Percentiles rank a stretch among this genome's conserved stretches.
phyloP scores from a whole-genome alignment of 2,888 invertebrate species.

The Theodoxus fluviatilis region DNA sequence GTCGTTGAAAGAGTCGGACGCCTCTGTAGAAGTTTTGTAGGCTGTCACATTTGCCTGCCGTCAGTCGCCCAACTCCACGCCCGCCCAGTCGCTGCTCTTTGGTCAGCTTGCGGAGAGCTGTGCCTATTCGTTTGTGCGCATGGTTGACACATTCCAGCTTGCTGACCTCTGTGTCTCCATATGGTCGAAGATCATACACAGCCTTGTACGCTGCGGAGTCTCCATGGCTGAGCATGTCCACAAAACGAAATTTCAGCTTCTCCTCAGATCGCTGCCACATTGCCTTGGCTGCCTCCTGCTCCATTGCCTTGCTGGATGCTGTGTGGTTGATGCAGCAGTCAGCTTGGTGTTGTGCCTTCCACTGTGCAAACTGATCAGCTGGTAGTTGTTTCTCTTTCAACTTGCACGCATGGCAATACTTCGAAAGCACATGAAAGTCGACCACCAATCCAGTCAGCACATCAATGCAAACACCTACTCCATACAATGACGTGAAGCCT shows the following conservation, averaged over 20 bases:
- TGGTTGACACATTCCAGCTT: slow-evolving; percentile 19
- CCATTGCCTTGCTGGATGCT: slow-evolving; percentile 12
- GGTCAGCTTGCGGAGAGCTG: slow-evolving; percentile 19
- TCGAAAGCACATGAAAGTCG: too few species aligned
- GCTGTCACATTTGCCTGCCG: slow-evolving; percentile 13
- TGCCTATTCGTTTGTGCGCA: slow-evolving; percentile 11
- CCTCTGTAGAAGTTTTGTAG: slow-evolving; percentile 20
- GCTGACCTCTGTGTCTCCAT: neutral
- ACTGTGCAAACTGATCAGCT: neutral
- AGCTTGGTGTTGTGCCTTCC: neutral
- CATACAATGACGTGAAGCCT: too few species aligned
- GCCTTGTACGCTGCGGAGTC: slow-evolving; percentile 14
- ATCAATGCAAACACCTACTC: too few species aligned
- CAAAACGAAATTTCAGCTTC: neutral
- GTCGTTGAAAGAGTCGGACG: too few species aligned
- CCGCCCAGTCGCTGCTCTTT: slow-evolving; percentile 14
- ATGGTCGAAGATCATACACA: neutral
- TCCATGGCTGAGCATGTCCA: slow-evolving; percentile 1
- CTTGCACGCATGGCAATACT: slow-evolving; percentile 10
- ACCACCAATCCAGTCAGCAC: too few species aligned
- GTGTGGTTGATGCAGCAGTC: slow-evolving; percentile 5
- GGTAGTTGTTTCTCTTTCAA: neutral
- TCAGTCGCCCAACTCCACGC: slow-evolving; percentile 11
- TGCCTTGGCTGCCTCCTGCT: neutral
- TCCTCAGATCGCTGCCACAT: neutral